phyloP scores from a whole-genome alignment of 2,797 vertebrate species.

The Anguilla obscura region DNA sequence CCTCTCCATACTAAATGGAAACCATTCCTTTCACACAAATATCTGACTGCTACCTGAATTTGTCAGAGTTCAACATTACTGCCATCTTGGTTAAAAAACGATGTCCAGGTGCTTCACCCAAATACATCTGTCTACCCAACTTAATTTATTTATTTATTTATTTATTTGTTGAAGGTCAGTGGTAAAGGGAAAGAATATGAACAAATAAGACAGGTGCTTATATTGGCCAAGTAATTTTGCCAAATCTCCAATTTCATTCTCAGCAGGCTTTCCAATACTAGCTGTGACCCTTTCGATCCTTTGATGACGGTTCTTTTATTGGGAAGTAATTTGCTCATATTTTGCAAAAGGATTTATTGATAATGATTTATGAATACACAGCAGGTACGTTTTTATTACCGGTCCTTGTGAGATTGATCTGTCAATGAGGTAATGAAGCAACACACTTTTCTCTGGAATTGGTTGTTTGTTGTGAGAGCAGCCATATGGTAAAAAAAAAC shows the following conservation, averaged over 20 bases:
- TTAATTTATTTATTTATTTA: too few species aligned
- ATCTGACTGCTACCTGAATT: neutral
- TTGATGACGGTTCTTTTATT: neutral
- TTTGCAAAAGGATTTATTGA: neutral
- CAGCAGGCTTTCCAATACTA: neutral
- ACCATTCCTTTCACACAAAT: neutral
- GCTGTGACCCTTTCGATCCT: neutral
- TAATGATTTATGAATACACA: neutral
- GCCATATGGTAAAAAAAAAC: neutral
- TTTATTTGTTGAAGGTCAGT: neutral
- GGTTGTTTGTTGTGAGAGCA: neutral
- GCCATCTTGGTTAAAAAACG: neutral
- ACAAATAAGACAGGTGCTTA: neutral
- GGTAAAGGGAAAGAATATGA: neutral
- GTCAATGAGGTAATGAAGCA: constrained; percentile 6
- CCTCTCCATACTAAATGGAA: too few species aligned
- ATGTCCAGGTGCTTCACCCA: neutral
- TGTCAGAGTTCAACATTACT: too few species aligned
- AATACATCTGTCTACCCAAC: neutral
- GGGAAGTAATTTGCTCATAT: neutral
- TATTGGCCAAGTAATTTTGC: neutral
- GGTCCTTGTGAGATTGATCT: neutral
- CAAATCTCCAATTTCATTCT: neutral
- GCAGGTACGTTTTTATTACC: neutral
- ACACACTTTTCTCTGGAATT: neutral